Percentiles rank a stretch among this genome's conserved stretches.
Conservation (phyloP, 2,888 invertebrate species). For the Rhagonycha fulva region DNA sequence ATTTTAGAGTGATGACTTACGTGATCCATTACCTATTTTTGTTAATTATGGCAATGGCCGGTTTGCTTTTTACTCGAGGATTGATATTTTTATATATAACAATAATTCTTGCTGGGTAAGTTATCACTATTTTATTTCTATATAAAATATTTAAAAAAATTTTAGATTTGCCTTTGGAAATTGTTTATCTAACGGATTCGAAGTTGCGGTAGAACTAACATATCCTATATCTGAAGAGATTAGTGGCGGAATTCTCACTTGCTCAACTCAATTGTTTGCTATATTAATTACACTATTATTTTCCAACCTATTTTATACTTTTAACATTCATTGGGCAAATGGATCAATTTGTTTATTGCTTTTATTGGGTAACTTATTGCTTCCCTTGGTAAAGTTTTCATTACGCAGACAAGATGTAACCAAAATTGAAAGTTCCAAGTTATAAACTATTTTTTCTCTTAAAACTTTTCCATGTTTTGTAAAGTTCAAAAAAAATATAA, state of each 20-base stretch:
- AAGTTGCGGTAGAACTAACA: conserved; percentile 95
- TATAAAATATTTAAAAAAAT: not conserved
- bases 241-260: conserved; percentile 92
- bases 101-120: not conserved
- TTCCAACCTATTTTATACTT: conserved; percentile 65
- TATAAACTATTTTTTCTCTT: not conserved
- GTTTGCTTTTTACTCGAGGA: not conserved
- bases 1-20: not conserved
- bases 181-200: conserved; percentile 95
- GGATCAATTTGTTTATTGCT: not conserved
- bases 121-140: not conserved
- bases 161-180: conserved; percentile 99
- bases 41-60: not conserved
- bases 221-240: conserved; percentile 99
- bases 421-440: not conserved
- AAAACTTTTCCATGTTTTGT: not conserved
- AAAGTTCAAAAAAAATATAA: not conserved
- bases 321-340: conserved; percentile 63
- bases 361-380: not conserved
- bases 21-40: not conserved
- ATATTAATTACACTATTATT: conserved; percentile 80
- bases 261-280: conserved; percentile 84
- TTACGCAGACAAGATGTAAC: conserved; percentile 2
- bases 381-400: not conserved
- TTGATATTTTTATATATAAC: not conserved